These are phyloP conservation scores for Entelurus aequoreus DNA, from an alignment of 2,113 vertebrate genomes.

Conservation along the genomic window DNA sequence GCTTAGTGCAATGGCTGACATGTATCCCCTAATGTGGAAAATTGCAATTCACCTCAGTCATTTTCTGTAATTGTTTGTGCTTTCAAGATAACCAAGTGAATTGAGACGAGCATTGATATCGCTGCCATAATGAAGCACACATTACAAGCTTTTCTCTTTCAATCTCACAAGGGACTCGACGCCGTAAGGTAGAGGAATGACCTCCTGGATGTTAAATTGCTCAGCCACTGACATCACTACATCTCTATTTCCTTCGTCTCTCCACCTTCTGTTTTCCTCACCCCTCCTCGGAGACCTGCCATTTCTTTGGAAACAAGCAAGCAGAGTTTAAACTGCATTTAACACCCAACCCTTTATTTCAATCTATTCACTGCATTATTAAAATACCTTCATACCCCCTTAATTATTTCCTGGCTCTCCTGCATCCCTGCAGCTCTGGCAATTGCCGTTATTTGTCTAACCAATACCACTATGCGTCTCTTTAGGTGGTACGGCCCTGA, in stretches of 20 bases:
- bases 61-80: conserved; percentile 42
- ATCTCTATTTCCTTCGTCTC: conserved; percentile 22
- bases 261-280: conserved; percentile 18
- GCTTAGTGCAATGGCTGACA: conserved; percentile 6
- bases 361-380: conserved; percentile 53
- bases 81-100: conserved; percentile 27
- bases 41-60: conserved; percentile 19
- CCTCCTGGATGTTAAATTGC: conserved; percentile 49
- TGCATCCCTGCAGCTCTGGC: conserved; percentile 55
- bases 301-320: conserved; percentile 45
- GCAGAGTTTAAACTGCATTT: conserved; percentile 62
- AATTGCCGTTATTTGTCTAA: conserved; percentile 74
- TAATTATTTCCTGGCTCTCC: conserved; percentile 58
- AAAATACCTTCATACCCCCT: conserved; percentile 53
- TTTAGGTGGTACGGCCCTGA: conserved; percentile 49
- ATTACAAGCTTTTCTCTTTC: conserved; percentile 26
- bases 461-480: conserved; percentile 57
- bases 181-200: conserved; percentile 44
- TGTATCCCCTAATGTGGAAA: conserved; percentile 26
- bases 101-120: conserved; percentile 26
- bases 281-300: conserved; percentile 35
- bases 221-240: conserved; percentile 43
- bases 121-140: conserved; percentile 30
- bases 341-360: conserved; percentile 57
- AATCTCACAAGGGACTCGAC: conserved; percentile 32